phyloP scores from a whole-genome alignment of 2,113 vertebrate species.

The Tragelaphus strepsiceros region DNA sequence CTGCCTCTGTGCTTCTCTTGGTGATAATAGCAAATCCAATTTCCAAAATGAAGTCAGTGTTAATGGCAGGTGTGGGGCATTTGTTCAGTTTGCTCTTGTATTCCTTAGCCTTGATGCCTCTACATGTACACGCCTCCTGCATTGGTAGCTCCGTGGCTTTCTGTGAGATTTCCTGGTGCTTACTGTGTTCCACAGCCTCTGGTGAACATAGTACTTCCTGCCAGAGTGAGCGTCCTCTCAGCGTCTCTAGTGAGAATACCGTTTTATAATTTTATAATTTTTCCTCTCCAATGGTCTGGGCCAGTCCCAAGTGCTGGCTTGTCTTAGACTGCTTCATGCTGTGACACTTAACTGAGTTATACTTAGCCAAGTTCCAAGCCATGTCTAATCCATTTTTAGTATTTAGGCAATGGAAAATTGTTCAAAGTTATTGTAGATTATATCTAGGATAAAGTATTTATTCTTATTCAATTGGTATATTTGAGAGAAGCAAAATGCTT shows the following conservation, averaged over 20 bases:
- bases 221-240: neutral
- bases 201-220: neutral
- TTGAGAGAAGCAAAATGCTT: conserved; percentile 10
- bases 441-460: neutral
- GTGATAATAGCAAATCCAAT: neutral
- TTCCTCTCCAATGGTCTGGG: neutral
- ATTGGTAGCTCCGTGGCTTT: neutral
- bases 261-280: neutral
- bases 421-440: neutral
- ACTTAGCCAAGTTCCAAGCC: neutral
- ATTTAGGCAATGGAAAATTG: conserved; percentile 12
- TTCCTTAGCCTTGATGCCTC: neutral
- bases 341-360: neutral
- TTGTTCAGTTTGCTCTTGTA: neutral
- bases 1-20: neutral
- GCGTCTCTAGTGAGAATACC: neutral
- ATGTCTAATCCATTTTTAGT: neutral
- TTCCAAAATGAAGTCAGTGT: neutral
- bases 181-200: neutral
- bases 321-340: neutral
- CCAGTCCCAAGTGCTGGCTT: neutral
- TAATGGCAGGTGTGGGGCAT: no score
- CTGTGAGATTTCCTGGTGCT: neutral
- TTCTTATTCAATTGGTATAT: conserved; percentile 8
- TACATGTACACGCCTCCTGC: neutral